A percentile compares a stretch with the other conserved stretches of the same genome.
Conservation (phyloP, 1,140 invertebrate species). For the Cydia splendana region DNA sequence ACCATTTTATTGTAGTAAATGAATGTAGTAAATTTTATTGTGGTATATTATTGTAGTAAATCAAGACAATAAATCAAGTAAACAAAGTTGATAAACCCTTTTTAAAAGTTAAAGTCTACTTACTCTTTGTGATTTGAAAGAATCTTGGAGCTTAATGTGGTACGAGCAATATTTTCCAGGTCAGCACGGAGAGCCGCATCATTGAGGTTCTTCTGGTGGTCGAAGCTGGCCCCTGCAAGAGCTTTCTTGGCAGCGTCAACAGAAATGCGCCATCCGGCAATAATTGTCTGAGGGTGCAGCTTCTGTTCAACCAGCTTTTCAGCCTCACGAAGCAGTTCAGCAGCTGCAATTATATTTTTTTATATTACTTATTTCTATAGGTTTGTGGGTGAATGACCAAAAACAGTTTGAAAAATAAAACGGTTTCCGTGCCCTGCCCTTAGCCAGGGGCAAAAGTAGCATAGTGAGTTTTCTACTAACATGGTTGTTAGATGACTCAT, state of each 20-base stretch:
- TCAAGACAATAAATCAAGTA: no score
- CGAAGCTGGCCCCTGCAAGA: constrained; percentile 87
- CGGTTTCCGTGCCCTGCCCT: no score
- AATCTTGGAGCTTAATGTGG: constrained; percentile 99
- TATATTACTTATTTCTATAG: no score
- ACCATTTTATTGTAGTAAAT: no score
- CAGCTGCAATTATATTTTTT: constrained; percentile 81
- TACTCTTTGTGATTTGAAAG: constrained; percentile 97
- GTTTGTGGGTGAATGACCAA: no score
- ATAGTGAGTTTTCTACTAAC: no score
- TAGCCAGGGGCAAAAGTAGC: no score
- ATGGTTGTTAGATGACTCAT: no score
- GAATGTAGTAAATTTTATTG: no score
- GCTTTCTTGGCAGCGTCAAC: constrained; percentile 91
- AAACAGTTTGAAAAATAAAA: no score
- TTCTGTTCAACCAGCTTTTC: constrained; percentile 96
- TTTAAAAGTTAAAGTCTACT: constrained; percentile 42
- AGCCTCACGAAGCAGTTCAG: constrained; percentile 96
- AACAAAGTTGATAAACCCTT: no score
- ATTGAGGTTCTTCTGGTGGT: constrained; percentile 91
- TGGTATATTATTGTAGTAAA: no score
- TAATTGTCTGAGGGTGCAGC: constrained; percentile 99
- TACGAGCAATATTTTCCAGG: constrained; percentile 97
- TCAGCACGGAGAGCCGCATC: constrained; percentile 91
- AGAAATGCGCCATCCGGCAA: constrained; percentile 96